Evolutionary conservation across 35 echinoderm and acorn worm genomes (phyloP).

Genomic region (Amphiura filiformis): DNA sequence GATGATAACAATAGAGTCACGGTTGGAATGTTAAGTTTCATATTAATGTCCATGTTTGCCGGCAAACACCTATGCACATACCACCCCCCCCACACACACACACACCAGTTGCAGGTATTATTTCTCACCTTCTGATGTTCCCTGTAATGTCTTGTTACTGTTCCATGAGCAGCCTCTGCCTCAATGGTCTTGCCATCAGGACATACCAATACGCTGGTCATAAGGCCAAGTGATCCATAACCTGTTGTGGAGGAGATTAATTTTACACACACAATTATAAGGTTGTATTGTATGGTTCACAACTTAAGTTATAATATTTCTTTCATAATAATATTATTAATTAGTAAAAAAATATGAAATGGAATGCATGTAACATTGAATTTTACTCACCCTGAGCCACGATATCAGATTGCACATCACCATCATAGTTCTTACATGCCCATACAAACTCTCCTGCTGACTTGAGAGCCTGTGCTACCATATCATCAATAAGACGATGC

Average conservation of each 20-base stretch:
- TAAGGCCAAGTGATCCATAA: conserved; percentile 94
- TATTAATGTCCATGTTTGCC: no score
- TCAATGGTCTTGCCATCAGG: conserved; percentile 97
- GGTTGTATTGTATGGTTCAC: no score
- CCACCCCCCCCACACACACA: no score
- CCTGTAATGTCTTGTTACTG: conserved; percentile 95
- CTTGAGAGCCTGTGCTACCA: conserved; percentile 96
- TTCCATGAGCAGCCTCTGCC: conserved; percentile 95
- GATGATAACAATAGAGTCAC: no score
- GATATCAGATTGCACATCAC: conserved; percentile 97
- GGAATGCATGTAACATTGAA: no score
- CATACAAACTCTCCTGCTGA: conserved; percentile 91
- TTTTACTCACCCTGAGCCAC: conserved; percentile 98
- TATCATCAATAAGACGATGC: conserved; percentile 98
- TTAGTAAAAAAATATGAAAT: no score
- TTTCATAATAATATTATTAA: no score
- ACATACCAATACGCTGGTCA: conserved; percentile 89
- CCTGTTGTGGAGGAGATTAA: conserved; percentile 42
- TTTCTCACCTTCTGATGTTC: conserved; percentile 98
- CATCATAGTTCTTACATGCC: conserved; percentile 96
- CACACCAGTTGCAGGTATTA: no score
- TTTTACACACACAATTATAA: no score
- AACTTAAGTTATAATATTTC: no score
- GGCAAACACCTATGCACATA: no score
- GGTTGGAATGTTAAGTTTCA: no score